Conservation (phyloP, 2,797 vertebrate genomes). For the Gambelia wislizenii region DNA sequence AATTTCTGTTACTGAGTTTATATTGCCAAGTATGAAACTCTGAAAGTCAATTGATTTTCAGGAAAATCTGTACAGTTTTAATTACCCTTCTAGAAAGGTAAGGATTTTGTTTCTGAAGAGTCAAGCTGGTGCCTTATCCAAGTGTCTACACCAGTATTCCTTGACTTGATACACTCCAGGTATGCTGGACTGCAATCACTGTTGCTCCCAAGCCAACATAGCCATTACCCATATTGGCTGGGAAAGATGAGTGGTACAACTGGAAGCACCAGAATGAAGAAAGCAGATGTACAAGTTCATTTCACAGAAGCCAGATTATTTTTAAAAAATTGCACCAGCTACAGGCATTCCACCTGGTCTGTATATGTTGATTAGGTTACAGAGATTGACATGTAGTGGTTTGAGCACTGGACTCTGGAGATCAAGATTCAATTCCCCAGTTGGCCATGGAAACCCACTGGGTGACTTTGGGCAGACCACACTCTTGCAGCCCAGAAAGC, state of each 20-base stretch:
- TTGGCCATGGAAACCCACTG: too few species aligned
- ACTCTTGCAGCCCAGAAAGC: too few species aligned
- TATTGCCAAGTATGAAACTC: background rate
- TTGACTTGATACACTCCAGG: background rate
- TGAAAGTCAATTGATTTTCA: background rate
- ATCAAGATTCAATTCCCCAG: too few species aligned
- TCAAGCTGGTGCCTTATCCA: background rate
- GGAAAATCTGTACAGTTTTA: background rate
- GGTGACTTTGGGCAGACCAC: too few species aligned
- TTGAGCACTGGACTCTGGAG: too few species aligned
- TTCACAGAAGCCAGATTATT: background rate
- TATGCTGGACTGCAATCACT: background rate
- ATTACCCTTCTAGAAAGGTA: background rate
- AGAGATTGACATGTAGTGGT: background rate
- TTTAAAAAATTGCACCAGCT: background rate
- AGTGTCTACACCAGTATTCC: background rate
- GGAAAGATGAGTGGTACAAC: background rate
- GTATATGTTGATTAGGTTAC: background rate
- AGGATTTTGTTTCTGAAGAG: background rate
- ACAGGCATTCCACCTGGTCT: background rate
- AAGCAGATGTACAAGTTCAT: background rate
- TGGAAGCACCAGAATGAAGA: background rate
- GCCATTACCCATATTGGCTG: too few species aligned
- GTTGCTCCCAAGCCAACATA: too few species aligned
- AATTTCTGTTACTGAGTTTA: background rate